Evolutionary conservation across 2,797 vertebrate species (phyloP).

Genomic region (Nyctibius grandis): DNA sequence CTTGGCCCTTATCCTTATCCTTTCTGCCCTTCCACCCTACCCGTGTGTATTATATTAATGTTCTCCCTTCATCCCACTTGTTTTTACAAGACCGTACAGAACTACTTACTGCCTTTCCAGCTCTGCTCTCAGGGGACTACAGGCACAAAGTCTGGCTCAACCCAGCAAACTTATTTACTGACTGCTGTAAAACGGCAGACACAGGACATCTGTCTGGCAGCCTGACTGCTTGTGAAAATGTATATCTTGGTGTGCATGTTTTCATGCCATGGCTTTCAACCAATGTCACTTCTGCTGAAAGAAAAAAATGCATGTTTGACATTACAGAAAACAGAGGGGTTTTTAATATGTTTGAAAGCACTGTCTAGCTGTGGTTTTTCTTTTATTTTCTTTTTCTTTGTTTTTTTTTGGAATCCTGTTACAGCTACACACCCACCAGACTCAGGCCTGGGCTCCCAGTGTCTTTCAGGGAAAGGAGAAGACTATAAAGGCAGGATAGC

Average conservation of each 20-base stretch:
- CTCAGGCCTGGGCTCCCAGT: slow-evolving; percentile 75
- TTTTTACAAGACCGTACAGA: neutral
- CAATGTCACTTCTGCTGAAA: neutral
- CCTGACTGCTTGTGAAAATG: neutral
- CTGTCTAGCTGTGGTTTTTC: neutral
- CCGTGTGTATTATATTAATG: neutral
- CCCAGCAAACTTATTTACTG: neutral
- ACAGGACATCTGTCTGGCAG: neutral
- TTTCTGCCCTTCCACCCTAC: neutral
- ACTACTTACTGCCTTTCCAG: neutral
- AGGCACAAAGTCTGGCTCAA: neutral
- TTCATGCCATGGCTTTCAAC: neutral
- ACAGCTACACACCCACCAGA: slow-evolving; percentile 75
- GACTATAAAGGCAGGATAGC: slow-evolving; percentile 81
- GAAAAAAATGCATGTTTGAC: neutral
- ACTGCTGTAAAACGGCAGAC: neutral
- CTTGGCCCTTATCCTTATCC: neutral
- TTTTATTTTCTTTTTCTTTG: neutral
- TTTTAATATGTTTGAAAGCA: neutral
- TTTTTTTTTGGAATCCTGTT: neutral
- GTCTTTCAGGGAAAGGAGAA: slow-evolving; percentile 81
- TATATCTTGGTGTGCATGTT: neutral
- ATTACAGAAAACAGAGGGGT: neutral
- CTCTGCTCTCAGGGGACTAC: neutral
- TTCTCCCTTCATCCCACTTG: neutral